Base-by-base conservation (phyloP, 2,113 vertebrate species). In the Trichechus manatus region DNA sequence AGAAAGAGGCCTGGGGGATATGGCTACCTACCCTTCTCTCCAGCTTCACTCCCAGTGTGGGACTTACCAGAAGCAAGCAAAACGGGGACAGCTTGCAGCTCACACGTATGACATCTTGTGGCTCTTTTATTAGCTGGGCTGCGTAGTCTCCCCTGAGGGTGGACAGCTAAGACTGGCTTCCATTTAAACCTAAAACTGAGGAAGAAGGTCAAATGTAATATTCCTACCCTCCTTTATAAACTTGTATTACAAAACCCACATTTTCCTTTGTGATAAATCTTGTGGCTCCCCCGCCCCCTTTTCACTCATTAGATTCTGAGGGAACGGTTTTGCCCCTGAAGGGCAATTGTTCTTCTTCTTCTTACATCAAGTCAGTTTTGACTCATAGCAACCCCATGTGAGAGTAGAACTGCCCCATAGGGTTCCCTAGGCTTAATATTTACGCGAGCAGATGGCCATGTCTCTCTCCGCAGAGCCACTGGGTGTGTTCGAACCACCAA, bases 31-130 rank as follows among this genome's bases (percentile, higher is more conserved):
- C 8, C n/a, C 23, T 3, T 68, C 64, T 56, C 20, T 22, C 19
- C 27, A 8, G 25, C 82, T 22, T 0, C 70, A 0, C 74, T 29
- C 36, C 64, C 44, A 1, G 1, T 17, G 0, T 2, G 5, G 3
- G 27, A 19, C 74, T 85, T 10, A 0, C n/a, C 63, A 31, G 75
- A 77, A 63, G 10, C 27, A 14, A 22, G 64, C 10, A 0, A 50
- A 31, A 1, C 7, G 13, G 42, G 59, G 59, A 20, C 42, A 56
- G 56, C 56, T 6, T 11, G 4, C 53, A 5, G 20, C 5, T 20
- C 53, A 29, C 56, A 5, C 15, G 0, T 1, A 0, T 17, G 50
- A 31, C 2, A 3, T 39, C 84, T 27, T 9, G 0, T 17, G 33
- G 23, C 70, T 25, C 36, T 63, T 25, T 42, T 25, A 0, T 9